Base-by-base conservation (phyloP, 2,888 invertebrate genomes). In the Sminthurinus aureus region DNA sequence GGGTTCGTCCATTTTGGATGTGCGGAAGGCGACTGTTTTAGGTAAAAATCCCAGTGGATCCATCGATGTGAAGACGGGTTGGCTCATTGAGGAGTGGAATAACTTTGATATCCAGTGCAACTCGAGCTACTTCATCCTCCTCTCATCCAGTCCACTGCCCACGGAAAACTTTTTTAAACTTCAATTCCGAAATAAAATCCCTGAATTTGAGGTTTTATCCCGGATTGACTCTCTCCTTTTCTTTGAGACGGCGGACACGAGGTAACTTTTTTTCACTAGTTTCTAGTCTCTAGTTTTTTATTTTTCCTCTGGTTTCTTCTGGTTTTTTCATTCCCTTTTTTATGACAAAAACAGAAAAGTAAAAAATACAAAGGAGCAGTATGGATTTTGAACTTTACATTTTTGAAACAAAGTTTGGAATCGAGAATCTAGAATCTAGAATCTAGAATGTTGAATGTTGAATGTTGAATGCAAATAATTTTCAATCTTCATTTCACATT, bases 21-120 rank as follows among this genome's bases (percentile, higher is more conserved):
- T 88, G 51, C 86, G 85, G 78, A 84, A 83, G 69, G 82, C 85
- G 73, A 79, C 82, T 81, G 12, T 88, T 67, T 84, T 69, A 58
- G 86, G 84, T 18, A 81, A 85, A 38, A 83, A 85, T 76, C 81
- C 86, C 13, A 85, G 81, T 69, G 87, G 86, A 22, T 84, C 85
- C n/a, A 74, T 87, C 20, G 64, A 84, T 12, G 78, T 83, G n/a
- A 84, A 85, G 69, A 83, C 86, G 13, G 85, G 85, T 2, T 88
- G 88, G 88, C 50, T 79, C 13, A 73, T 88, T n/a, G 83, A 83
- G 18, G 82, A 81, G 26, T 87, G 87, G 87, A 87, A 86, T 76
- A 83, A 84, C 52, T 87, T 87, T 82, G 86, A 86, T 64, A 52
- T 88, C 15, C 83, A 79, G n/a, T 83, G 77, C 18, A 87, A 85